Evolutionary conservation across 2,888 invertebrate genomes (phyloP).

Genomic region (Mechanitis mazaeus): DNA sequence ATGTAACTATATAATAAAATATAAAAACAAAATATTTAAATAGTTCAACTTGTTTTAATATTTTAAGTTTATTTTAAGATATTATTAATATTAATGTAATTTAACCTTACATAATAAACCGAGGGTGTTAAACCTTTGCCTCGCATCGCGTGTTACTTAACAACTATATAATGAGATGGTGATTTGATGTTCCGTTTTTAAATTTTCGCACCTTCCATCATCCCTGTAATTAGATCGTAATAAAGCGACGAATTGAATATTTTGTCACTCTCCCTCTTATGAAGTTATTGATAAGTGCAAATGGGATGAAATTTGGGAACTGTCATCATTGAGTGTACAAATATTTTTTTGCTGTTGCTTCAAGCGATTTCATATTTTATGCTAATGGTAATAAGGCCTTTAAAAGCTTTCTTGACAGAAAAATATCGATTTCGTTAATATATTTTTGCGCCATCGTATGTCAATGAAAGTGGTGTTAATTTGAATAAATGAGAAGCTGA

Average conservation of each 20-base stretch:
- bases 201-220: slow-evolving; percentile 59
- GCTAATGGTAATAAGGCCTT: slow-evolving; percentile 4
- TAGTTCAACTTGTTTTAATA: too few relatives aligned
- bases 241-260: slow-evolving; percentile 28
- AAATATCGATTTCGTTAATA: slow-evolving; percentile 19
- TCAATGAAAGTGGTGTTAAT: slow-evolving; percentile 35
- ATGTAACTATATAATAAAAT: too few relatives aligned
- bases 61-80: too few relatives aligned
- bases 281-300: slow-evolving; percentile 21
- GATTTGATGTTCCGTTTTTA: slow-evolving; percentile 54
- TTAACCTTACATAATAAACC: neutral
- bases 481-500: slow-evolving; percentile 36
- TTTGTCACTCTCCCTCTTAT: slow-evolving; percentile 24
- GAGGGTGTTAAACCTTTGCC: slow-evolving; percentile 28
- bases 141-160: slow-evolving; percentile 32
- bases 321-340: slow-evolving; percentile 23
- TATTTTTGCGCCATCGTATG: slow-evolving; percentile 29
- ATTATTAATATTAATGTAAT: too few relatives aligned
- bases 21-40: too few relatives aligned
- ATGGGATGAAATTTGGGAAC: slow-evolving; percentile 25
- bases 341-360: slow-evolving; percentile 5
- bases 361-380: slow-evolving; percentile 20
- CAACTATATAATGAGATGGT: slow-evolving; percentile 37
- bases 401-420: neutral
- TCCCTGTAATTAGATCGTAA: slow-evolving; percentile 47